Percentiles rank a stretch among this genome's conserved stretches.
Evolutionary conservation across 2,888 invertebrate species (phyloP).

Genomic region (Uropetala carovei): DNA sequence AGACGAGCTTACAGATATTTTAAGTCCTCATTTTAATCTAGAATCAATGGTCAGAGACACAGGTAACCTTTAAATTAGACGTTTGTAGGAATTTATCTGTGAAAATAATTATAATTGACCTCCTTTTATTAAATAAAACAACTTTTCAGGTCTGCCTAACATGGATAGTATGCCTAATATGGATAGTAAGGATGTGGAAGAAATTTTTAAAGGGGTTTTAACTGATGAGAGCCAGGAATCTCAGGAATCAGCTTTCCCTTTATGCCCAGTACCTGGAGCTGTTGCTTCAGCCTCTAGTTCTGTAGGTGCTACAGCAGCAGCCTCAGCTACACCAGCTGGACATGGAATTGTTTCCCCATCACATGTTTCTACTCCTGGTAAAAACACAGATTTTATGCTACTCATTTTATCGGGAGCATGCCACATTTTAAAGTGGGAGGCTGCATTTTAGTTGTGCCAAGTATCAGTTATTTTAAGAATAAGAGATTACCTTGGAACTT

Average conservation of each 20-base stretch:
- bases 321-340: slow-evolving; percentile 61
- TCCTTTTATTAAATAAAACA: neutral
- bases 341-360: slow-evolving; percentile 73
- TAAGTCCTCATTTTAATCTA: slow-evolving; percentile 84
- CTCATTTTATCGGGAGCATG: too few species aligned
- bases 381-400: neutral
- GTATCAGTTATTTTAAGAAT: too few species aligned
- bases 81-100: neutral
- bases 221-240: slow-evolving; percentile 88
- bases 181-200: slow-evolving; percentile 94
- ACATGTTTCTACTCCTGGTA: slow-evolving; percentile 72
- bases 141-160: neutral
- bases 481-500: too few species aligned
- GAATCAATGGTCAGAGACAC: slow-evolving; percentile 85
- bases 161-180: slow-evolving; percentile 84
- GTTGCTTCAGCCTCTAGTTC: slow-evolving; percentile 46
- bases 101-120: neutral
- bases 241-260: slow-evolving; percentile 79
- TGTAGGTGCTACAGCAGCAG: slow-evolving; percentile 65
- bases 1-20: slow-evolving; percentile 83
- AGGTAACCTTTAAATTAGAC: slow-evolving; percentile 71
- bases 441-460: too few species aligned
- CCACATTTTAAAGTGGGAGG: too few species aligned
- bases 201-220: slow-evolving; percentile 92
- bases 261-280: slow-evolving; percentile 61